phyloP scores from a whole-genome alignment of 1,140 invertebrate genomes.

The Drosophila malerkotliana region DNA sequence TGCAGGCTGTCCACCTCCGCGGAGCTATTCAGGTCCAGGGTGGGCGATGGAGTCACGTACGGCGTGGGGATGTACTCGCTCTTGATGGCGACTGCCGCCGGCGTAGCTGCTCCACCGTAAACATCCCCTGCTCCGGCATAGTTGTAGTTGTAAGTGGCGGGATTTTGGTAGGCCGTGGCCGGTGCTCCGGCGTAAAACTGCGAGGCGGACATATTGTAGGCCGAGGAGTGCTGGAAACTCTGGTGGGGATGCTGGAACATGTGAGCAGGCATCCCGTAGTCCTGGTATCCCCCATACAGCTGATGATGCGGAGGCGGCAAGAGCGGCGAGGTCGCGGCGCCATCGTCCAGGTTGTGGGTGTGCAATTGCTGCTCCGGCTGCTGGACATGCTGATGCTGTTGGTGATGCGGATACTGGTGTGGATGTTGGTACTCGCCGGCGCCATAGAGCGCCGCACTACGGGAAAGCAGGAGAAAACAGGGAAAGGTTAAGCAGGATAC shows the following conservation, averaged over 20 bases:
- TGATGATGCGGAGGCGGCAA: constrained; percentile 51
- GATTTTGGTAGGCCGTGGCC: constrained; percentile 56
- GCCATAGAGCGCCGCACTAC: constrained; percentile 68
- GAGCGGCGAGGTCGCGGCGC: constrained; percentile 39
- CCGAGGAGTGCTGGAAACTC: constrained; percentile 42
- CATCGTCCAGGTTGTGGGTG: constrained; percentile 56
- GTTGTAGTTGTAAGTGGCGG: constrained; percentile 63
- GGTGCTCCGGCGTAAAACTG: constrained; percentile 62
- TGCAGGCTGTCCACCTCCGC: constrained; percentile 68
- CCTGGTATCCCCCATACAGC: constrained; percentile 62
- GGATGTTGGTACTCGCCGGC: constrained; percentile 63
- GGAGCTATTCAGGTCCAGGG: constrained; percentile 78
- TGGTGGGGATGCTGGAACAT: constrained; percentile 70
- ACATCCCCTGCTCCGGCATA: constrained; percentile 43
- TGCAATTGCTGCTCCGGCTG: constrained; percentile 53
- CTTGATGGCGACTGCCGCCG: constrained; percentile 48
- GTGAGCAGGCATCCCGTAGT: constrained; percentile 65
- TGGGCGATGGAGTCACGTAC: constrained; percentile 80
- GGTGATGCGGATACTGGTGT: constrained; percentile 47
- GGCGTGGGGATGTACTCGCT: constrained; percentile 79
- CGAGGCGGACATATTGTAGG: constrained; percentile 63
- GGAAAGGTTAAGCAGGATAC: constrained; percentile 20
- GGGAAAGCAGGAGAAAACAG: constrained; percentile 1
- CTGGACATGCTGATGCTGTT: constrained; percentile 44
- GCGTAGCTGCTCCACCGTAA: constrained; percentile 34